Evolutionary conservation across 2,797 vertebrate species (phyloP).

Genomic region (Todus mexicanus): DNA sequence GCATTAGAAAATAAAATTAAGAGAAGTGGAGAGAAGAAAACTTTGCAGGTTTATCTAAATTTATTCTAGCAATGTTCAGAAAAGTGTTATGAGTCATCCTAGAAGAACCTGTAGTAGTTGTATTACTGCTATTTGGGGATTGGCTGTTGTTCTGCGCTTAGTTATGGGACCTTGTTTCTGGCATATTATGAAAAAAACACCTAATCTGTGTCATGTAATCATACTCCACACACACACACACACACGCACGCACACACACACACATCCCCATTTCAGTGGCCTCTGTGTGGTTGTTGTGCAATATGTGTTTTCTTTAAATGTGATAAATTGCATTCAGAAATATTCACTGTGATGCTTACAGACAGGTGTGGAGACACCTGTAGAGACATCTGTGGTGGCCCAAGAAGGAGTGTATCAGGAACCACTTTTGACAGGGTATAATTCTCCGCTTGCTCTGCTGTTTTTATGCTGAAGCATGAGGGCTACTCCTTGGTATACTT

Average conservation of each 20-base stretch:
- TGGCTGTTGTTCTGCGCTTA: background rate
- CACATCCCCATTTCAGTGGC: background rate
- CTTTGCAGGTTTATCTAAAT: background rate
- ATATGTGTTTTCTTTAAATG: background rate
- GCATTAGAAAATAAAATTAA: background rate
- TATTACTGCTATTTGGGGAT: accelerated
- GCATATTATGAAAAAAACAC: background rate
- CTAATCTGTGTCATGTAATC: accelerated
- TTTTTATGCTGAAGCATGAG: background rate
- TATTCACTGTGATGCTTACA: background rate
- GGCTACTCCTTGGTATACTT: background rate
- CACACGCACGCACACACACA: too few species aligned
- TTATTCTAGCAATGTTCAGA: accelerated
- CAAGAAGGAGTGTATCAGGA: background rate
- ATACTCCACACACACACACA: too few species aligned
- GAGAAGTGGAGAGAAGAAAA: background rate
- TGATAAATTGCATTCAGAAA: background rate
- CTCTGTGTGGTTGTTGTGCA: background rate
- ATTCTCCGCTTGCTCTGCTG: background rate
- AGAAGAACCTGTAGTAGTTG: background rate
- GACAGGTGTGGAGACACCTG: background rate
- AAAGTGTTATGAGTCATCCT: background rate
- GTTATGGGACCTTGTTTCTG: background rate
- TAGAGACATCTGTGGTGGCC: background rate
- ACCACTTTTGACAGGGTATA: background rate